Evolutionary conservation across 2,797 vertebrate genomes (phyloP), one percentile per base, ranked within the genome.

Genomic region (Neostethus bicornis): DNA sequence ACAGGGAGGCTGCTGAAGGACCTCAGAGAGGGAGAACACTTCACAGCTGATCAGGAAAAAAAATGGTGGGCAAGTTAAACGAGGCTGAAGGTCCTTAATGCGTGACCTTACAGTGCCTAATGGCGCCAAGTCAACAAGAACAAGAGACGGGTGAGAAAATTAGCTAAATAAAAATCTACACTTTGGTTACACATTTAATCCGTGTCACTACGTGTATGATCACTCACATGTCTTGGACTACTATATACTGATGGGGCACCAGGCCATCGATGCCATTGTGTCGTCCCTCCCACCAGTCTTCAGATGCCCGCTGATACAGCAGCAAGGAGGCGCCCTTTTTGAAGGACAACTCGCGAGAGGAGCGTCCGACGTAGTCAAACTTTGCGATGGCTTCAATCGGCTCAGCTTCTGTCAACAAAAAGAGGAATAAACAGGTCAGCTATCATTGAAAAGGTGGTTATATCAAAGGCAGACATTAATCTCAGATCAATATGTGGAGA

Each of bases 261-360:
- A 99, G 92, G 54, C 97, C 97, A 0, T 99, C 97, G 2, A 98
- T 90, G 24, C 97, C 97, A 0, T 99, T 99, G 91, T 99, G 97
- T 14, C 97, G 90, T 45, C 97, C 97, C 91, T 99, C 97, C 97
- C 97, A 99, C 97, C 97, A 99, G 90, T 99, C 97, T 47, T 98
- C 95, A 0, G 97, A 99, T 0, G 97, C 97, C 4, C 97, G 94
- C 79, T 97, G 96, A 53, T 99, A 99, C 43, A 99, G 92, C 79
- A 99, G 92, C 70, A 99, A 87, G 7, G 97, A 99, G 13, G 97
- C 97, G 0, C 97, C 97, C 85, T 99, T 99, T 91, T 98, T 99
- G 90, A 99, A 99, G 74, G 96, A 97, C 74, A 99, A 73, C 57
- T 99, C 97, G 65, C 97, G 92, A 28, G 95, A 95, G 2, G 97